Conservation (phyloP, 2,888 invertebrate species). For the Coenonympha glycerion region DNA sequence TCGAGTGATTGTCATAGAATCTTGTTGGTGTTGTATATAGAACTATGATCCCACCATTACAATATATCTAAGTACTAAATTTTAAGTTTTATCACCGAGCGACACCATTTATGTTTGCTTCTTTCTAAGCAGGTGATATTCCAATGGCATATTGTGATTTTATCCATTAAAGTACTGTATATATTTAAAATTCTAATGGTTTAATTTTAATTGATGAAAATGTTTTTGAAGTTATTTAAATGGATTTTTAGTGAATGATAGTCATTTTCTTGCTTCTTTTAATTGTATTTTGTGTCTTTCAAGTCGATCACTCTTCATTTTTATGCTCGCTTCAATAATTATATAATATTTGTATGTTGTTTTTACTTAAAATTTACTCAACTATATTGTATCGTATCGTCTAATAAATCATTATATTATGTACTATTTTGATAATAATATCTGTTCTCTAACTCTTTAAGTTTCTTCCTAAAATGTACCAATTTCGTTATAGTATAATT, state of each 20-base stretch:
- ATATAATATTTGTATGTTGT: neutral
- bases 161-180: conserved; percentile 60
- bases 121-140: conserved; percentile 60
- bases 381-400: neutral
- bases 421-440: conserved; percentile 5
- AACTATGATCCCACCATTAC: conserved; percentile 74
- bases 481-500: conserved; percentile 46
- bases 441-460: conserved; percentile 16
- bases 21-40: conserved; percentile 73
- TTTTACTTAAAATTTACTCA: neutral
- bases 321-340: conserved; percentile 45
- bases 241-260: conserved; percentile 26
- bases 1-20: conserved; percentile 71
- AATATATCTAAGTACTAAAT: conserved; percentile 73
- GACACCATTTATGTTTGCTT: conserved; percentile 55
- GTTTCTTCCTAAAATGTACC: conserved; percentile 30
- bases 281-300: conserved; percentile 28
- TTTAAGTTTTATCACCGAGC: conserved; percentile 61
- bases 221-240: conserved; percentile 33
- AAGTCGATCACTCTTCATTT: conserved; percentile 45
- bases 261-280: conserved; percentile 31
- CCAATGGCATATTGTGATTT: conserved; percentile 71
- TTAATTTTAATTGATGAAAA: conserved; percentile 50
- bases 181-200: conserved; percentile 44
- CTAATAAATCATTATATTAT: too few species aligned